These are phyloP conservation scores for Strongylocentrotus purpuratus DNA, from an alignment of 35 echinoderm and acorn worm genomes.

Conservation along the genomic window DNA sequence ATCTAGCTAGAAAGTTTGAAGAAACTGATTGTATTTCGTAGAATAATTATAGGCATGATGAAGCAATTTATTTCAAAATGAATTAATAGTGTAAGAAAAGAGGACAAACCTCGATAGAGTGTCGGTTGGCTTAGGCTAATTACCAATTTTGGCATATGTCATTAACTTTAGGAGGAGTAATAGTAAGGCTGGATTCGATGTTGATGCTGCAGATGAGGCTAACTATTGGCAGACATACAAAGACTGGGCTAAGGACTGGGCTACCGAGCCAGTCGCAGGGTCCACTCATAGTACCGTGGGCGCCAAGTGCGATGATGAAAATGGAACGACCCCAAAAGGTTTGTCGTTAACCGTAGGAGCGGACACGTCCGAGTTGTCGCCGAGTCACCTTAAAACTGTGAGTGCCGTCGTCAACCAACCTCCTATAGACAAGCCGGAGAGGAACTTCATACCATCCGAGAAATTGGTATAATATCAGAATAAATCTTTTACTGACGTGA, in stretches of 20 bases:
- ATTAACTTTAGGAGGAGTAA: not conserved
- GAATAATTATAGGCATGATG: not conserved
- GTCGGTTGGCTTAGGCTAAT: not conserved
- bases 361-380: not conserved
- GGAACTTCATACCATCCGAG: not conserved
- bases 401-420: not conserved
- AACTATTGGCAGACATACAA: slow-evolving; percentile 67
- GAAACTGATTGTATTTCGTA: too few species aligned
- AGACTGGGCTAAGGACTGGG: slow-evolving; percentile 51
- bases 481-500: not conserved
- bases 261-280: not conserved
- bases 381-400: not conserved
- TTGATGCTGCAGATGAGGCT: slow-evolving; percentile 40
- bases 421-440: not conserved
- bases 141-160: not conserved
- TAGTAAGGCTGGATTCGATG: slow-evolving; percentile 1
- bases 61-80: not conserved
- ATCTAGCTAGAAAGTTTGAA: too few species aligned
- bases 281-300: slow-evolving; percentile 3
- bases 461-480: slow-evolving; percentile 20
- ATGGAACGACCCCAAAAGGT: not conserved
- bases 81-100: not conserved
- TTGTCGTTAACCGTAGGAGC: not conserved
- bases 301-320: slow-evolving; percentile 11
- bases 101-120: not conserved